Conservation (phyloP, 2,888 invertebrate species). For the Siphonodentalium dalli region DNA sequence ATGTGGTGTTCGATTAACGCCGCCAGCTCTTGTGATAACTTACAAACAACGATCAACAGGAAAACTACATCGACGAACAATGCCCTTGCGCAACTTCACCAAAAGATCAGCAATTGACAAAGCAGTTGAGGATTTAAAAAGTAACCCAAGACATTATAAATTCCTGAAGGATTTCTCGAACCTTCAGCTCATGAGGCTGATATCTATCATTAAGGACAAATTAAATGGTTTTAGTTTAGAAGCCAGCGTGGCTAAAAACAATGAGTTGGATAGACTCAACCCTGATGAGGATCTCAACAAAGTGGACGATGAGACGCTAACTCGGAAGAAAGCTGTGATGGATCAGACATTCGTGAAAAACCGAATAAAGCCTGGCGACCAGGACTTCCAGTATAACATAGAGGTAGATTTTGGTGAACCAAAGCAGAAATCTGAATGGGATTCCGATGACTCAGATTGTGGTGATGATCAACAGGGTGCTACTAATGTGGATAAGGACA, state of each 20-base stretch:
- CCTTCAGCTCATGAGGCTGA: conserved; percentile 65
- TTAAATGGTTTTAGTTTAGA: conserved; percentile 63
- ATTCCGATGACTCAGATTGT: conserved; percentile 57
- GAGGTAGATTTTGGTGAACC: conserved; percentile 63
- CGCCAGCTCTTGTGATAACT: conserved; percentile 61
- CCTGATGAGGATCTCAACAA: conserved; percentile 68
- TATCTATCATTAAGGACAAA: conserved; percentile 66
- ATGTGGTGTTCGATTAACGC: conserved; percentile 64
- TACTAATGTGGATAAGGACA: too few species aligned
- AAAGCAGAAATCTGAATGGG: conserved; percentile 65
- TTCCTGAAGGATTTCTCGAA: conserved; percentile 62
- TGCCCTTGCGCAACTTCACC: conserved; percentile 67
- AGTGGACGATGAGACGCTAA: conserved; percentile 63
- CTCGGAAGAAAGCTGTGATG: conserved; percentile 68
- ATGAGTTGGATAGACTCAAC: conserved; percentile 63
- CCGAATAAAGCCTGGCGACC: conserved; percentile 65
- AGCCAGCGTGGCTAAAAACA: conserved; percentile 62
- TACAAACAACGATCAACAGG: conserved; percentile 50
- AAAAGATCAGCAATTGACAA: conserved; percentile 61
- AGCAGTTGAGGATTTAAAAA: conserved; percentile 59
- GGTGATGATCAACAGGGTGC: too few species aligned
- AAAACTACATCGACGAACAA: conserved; percentile 63
- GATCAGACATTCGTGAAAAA: conserved; percentile 66
- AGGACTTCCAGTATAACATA: conserved; percentile 67
- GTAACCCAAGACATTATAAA: conserved; percentile 60